These are phyloP conservation scores for human DNA, from an alignment of 2,113 vertebrate genomes.

Conservation along the genomic window DNA sequence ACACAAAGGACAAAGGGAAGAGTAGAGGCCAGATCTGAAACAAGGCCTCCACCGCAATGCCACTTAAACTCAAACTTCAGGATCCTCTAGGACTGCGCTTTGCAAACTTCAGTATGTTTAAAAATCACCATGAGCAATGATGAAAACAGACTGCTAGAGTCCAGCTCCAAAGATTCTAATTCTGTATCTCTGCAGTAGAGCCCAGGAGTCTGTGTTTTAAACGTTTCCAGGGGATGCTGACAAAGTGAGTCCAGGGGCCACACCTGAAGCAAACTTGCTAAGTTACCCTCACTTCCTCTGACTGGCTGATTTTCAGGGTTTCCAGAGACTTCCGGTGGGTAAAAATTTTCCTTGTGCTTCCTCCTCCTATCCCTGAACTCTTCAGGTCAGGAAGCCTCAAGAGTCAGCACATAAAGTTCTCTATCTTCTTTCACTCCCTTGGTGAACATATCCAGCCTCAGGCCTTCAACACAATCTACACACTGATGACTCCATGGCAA, in stretches of 20 bases:
- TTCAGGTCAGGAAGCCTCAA: background rate
- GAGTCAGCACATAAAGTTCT: background rate
- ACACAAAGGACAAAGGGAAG: background rate
- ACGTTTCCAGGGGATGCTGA: background rate
- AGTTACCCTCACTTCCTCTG: background rate
- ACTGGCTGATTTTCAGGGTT: background rate
- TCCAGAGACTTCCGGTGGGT: background rate
- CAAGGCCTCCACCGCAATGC: background rate
- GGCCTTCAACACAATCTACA: background rate
- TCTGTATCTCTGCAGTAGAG: background rate
- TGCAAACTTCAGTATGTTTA: background rate
- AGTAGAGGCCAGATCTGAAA: background rate
- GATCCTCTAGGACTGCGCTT: background rate
- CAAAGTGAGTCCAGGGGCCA: background rate
- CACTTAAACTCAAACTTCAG: background rate
- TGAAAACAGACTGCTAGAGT: background rate
- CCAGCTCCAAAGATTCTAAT: background rate
- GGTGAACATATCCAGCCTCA: background rate
- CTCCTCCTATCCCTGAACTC: background rate
- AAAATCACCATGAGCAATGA: background rate
- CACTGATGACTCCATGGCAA: background rate
- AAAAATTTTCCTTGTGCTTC: background rate
- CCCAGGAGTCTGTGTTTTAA: background rate
- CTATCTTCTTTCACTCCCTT: background rate
- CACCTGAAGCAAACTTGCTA: background rate